phyloP scores from a whole-genome alignment of 2,797 vertebrate genomes.

The Loris lydekkerianus region DNA sequence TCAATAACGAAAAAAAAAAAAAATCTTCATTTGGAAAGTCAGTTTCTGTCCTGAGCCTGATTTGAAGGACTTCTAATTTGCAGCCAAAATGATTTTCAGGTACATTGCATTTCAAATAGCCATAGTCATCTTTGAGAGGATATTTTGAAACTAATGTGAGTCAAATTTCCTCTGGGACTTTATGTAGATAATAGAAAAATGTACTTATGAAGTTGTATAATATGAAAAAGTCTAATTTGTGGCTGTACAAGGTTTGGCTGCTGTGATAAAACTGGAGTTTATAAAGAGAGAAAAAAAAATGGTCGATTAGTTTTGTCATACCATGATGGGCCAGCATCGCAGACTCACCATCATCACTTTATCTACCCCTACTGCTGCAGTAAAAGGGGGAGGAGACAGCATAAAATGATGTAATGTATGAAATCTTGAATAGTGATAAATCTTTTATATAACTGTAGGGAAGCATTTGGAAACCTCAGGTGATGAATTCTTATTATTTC shows the following conservation, averaged over 20 bases:
- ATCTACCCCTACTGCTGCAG: background rate
- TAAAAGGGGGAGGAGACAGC: background rate
- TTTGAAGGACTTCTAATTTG: constrained; percentile 36
- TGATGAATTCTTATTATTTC: constrained; percentile 20
- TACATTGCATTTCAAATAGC: background rate
- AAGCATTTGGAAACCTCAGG: constrained; percentile 30
- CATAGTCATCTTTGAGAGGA: constrained; percentile 29
- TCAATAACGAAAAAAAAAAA: background rate
- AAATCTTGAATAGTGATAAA: background rate
- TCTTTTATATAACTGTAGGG: constrained; percentile 50
- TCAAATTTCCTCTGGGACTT: constrained; percentile 62
- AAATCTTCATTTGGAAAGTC: background rate
- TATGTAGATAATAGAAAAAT: constrained; percentile 64
- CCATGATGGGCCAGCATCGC: constrained; percentile 74
- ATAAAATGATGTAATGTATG: background rate
- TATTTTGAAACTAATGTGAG: constrained; percentile 48
- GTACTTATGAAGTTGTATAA: background rate
- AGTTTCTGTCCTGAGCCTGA: background rate
- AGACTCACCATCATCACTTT: constrained; percentile 63
- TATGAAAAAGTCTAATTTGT: constrained; percentile 66
- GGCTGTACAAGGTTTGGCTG: background rate
- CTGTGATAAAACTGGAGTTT: constrained; percentile 41
- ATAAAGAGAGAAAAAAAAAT: constrained; percentile 62
- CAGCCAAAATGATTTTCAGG: constrained; percentile 49
- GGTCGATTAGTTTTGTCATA: constrained; percentile 29